Percentiles rank a stretch among this genome's conserved stretches.
Evolutionary conservation across 1,140 invertebrate species (phyloP).

Genomic region (Lethrus apterus): DNA sequence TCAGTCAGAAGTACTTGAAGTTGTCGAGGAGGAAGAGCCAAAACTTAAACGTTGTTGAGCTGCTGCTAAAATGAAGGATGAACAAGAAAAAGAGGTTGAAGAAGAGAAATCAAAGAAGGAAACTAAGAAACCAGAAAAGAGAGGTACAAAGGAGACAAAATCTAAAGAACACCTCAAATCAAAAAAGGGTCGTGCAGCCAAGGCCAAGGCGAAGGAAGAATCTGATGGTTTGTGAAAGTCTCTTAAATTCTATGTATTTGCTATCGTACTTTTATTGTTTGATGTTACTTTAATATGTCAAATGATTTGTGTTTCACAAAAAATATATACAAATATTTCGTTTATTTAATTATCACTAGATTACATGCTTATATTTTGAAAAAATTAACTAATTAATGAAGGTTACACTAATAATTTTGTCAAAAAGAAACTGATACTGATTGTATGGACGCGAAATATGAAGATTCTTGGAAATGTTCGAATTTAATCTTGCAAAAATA

Average conservation of each 20-base stretch:
- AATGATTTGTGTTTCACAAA: too few relatives aligned
- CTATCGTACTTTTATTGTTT: constrained; percentile 1
- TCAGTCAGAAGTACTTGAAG: neutral
- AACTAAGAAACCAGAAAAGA: neutral
- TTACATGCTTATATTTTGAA: too few relatives aligned
- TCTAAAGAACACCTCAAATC: neutral
- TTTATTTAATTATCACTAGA: too few relatives aligned
- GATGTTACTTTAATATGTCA: neutral
- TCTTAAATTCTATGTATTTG: too few relatives aligned
- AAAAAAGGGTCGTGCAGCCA: neutral
- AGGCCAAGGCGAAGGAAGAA: neutral
- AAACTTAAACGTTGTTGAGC: neutral
- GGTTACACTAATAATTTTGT: too few relatives aligned
- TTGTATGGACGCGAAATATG: too few relatives aligned
- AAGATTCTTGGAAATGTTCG: too few relatives aligned
- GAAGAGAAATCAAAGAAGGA: constrained; percentile 4
- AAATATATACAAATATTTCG: too few relatives aligned
- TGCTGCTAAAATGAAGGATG: neutral
- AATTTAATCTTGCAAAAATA: too few relatives aligned
- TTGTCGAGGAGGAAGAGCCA: neutral
- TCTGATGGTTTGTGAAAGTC: constrained; percentile 10
- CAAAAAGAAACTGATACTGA: too few relatives aligned
- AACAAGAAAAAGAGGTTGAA: neutral
- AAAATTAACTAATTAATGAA: too few relatives aligned
- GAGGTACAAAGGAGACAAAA: neutral